Base-by-base conservation (phyloP, 53 echinoderm and acorn worm genomes). In the Temnopleurus reevesii region DNA sequence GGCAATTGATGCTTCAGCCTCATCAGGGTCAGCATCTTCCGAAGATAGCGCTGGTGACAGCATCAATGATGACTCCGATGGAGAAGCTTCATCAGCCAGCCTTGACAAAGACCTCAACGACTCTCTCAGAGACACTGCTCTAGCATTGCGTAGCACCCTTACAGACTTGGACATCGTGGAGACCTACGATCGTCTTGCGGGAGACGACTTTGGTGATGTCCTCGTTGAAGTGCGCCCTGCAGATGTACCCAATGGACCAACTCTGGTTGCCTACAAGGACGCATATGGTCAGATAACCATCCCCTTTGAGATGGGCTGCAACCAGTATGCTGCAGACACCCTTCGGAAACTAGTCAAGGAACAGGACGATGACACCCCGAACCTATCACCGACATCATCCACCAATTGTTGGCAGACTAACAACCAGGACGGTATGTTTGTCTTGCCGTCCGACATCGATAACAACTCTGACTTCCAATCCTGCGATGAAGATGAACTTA, bases 221-320 rank as follows among this genome's bases (percentile, higher is more conserved):
- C 46, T 85, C 0, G 61, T 85, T 0, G 85, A 85, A 24, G 85
- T 85, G 2, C 59, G 33, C 41, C 61, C 85, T 13, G 24, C 25
- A 24, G 30, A 27, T 60, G 25, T 27, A 2, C 51, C 61, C 24
- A 17, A 2, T 21, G 41, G 59, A 36, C 85, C 85, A 29, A 26
- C 85, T 8, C 60, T 85, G 38, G 85, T 85, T 12, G 85, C 85
- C 46, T 85, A 85, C 85, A 59, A 59, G 60, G 85, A 85, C 15
- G 85, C 9, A 1, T 59, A 44, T 59, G 59, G 46, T 17, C 85
- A 85, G 51, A 41, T 60, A 25, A 85, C 85, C 28, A 28, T 60
- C 9, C 84, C 84, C 1, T 23, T 83, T 10, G 46, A 46, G 61
- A 85, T 85, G 85, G 60, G 85, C 19, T 85, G 85, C 85, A 85